Conservation (phyloP, 2,113 vertebrate species). For the Puffinus mauretanicus region DNA sequence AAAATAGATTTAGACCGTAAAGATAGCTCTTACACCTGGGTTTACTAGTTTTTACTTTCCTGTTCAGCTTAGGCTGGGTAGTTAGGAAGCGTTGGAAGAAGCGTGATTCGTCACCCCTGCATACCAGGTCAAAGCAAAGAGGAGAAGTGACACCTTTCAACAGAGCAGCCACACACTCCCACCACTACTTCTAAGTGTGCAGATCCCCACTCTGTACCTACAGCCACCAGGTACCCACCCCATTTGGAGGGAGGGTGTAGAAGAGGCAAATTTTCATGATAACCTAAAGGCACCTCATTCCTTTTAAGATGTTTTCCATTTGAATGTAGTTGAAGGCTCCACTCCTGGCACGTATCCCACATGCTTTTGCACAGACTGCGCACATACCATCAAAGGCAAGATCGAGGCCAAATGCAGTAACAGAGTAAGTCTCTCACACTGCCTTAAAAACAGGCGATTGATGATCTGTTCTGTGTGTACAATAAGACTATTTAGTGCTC, state of each 20-base stretch:
- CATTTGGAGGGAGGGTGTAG: background rate
- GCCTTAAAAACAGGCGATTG: background rate
- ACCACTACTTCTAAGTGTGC: background rate
- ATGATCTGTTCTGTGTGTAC: background rate
- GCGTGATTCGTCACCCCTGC: background rate
- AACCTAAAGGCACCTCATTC: background rate
- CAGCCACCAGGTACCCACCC: background rate
- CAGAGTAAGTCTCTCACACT: slow-evolving; percentile 20
- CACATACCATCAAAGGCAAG: background rate
- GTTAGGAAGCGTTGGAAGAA: background rate
- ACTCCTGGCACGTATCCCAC: background rate
- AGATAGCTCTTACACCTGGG: background rate
- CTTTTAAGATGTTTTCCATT: background rate
- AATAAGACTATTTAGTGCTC: slow-evolving; percentile 12
- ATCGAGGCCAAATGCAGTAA: background rate
- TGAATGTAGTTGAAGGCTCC: background rate
- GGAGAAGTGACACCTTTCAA: background rate
- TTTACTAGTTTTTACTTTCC: background rate
- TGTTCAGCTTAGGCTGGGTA: background rate
- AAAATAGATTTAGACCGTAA: background rate
- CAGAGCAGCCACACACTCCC: background rate
- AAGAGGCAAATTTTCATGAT: background rate
- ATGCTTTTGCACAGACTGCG: background rate
- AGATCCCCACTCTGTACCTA: background rate
- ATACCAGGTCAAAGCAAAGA: background rate